These are phyloP conservation scores for Bujurquina vittata DNA, from an alignment of 2,113 vertebrate species.

Conservation along the genomic window DNA sequence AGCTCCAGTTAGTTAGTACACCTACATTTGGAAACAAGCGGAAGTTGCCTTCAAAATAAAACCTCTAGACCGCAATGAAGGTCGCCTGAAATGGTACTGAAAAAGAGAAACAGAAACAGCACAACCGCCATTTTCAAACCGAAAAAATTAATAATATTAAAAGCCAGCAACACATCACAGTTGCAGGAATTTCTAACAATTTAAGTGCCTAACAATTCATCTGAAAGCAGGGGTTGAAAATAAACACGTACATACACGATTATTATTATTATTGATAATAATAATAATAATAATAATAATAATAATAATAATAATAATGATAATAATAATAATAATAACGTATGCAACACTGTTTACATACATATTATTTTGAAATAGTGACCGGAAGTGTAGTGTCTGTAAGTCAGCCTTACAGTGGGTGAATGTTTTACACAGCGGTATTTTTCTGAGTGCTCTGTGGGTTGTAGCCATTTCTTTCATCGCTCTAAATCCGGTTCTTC, in stretches of 20 bases:
- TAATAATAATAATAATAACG: neutral
- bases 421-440: neutral
- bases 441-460: neutral
- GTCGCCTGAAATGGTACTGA: neutral
- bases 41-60: conserved; percentile 36
- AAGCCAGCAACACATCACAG: neutral
- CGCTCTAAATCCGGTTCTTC: accelerated
- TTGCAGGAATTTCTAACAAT: neutral
- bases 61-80: neutral
- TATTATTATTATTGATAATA: too few species aligned
- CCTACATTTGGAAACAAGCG: neutral
- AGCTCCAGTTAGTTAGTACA: neutral
- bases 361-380: conserved; percentile 11
- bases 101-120: neutral
- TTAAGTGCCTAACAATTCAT: neutral
- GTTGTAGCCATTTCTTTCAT: conserved; percentile 49
- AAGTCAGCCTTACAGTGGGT: accelerated
- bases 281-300: neutral
- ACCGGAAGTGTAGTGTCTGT: conserved; percentile 8
- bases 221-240: neutral
- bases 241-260: too few species aligned
- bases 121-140: neutral
- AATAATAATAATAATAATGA: neutral
- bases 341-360: neutral
- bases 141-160: neutral